Evolutionary conservation across 1,140 invertebrate genomes (phyloP), one percentile per base, ranked within the genome.

Genomic region (Heliconius hewitsoni): DNA sequence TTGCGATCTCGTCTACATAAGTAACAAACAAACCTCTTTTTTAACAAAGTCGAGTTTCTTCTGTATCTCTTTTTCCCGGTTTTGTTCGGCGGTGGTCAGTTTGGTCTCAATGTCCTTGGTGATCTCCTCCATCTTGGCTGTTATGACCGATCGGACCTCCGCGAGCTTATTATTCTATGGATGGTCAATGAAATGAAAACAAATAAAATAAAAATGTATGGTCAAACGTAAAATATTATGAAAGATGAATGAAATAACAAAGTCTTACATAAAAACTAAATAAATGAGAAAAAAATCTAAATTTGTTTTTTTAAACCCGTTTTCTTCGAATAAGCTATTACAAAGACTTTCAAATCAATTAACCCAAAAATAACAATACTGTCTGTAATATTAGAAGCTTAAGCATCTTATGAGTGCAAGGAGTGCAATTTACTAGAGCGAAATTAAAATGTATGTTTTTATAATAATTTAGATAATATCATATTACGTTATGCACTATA

Each of bases 21-120:
- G 42, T 46, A 46, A 46, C 42, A 16, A 88, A 27, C 88, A 75
- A 85, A 97, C 97, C 95, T 97, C 97, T 95, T 97, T 97, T 89
- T 97, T 97, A 86, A 97, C 96, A 89, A 96, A 96, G 89, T 97
- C 97, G 87, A 97, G 94, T 95, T 97, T 97, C 93, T 96, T 97
- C 94, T 97, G 96, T 76, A 98, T 96, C 91, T 97, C 97, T 89
- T 97, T 97, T 90, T 97, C 96, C 73, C 97, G 95, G 88, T 98
- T 98, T 86, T 96, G 95, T 91, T 97, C 97, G 78, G 97, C 97
- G 81, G 96, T 95, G 79, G 95, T 96, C 79, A 97, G 95, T 95
- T 97, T 97, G 86, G 95, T 96, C 92, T 97, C 96, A 85, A 97
- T 95, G 89, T 97, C 96, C 85, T 96, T 96, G 60, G 96, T 95